Evolutionary conservation across 2,888 invertebrate genomes (phyloP), one percentile per base, ranked within the genome.

Genomic region (Trilocha varians): DNA sequence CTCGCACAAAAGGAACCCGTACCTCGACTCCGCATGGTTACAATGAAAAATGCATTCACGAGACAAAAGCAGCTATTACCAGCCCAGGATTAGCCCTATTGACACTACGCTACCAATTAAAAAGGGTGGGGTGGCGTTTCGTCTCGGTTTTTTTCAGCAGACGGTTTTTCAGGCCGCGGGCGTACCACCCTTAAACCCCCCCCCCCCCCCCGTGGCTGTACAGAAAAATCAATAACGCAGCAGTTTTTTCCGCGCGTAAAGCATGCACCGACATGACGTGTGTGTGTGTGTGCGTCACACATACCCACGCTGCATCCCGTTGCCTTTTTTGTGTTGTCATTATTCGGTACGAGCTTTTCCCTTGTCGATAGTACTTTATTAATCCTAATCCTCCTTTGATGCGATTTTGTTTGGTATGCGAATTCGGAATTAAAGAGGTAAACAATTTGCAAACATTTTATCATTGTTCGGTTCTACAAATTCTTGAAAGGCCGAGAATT

Each of bases 171-270:
- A 84, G 84, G 82, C 85, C 83, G 80, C 83, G 77, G 77, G 82
- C 74, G 79, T n/a, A n/a, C 57, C 62, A 54, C 62, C 57, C 62
- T 55, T 52, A 46, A 47, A 57, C 59, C 49, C 64, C 67, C 59
- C 52, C 49, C 41, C 54, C 61, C 59, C 67, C 69, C 70, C 60
- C 74, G 61, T 72, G 70, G 74, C 79, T 74, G 82, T 79, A 79
- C 78, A 79, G 86, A 80, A 86, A 87, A 87, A 87, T 86, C 87
- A 86, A 86, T 87, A 86, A 83, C 86, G 86, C 87, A 86, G 86
- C 85, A 83, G 78, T 85, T 86, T 87, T 87, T 87, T 87, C 84
- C 82, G 77, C 83, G 84, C 86, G 85, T 87, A 87, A 87, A 87
- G 79, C 86, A 86, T 85, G 84, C 84, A 85, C 80, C 80, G 80